phyloP scores from a whole-genome alignment of 2,888 invertebrate species.

The Acleris sparsana region DNA sequence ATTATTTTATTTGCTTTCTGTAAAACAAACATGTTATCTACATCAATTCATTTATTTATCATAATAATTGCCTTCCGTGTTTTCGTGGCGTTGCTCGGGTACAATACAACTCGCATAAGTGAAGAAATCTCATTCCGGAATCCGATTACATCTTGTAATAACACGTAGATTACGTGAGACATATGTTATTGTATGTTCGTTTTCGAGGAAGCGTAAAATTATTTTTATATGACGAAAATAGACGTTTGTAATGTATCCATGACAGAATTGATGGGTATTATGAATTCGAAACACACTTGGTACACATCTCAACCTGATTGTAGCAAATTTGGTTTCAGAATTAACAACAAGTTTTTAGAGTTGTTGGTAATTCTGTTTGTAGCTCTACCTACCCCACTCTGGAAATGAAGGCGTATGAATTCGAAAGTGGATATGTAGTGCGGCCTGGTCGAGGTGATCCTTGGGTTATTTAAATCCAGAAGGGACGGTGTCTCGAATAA shows the following conservation, averaged over 20 bases:
- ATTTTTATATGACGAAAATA: not conserved
- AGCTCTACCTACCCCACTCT: too few species aligned
- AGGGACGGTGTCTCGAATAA: too few species aligned
- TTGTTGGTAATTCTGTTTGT: too few species aligned
- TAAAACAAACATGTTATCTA: not conserved
- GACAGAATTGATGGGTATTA: too few species aligned
- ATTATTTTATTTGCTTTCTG: not conserved
- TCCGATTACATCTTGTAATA: conserved; percentile 15
- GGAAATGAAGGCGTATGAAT: too few species aligned
- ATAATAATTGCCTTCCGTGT: conserved; percentile 16
- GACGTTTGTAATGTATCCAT: not conserved
- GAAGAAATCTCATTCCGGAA: conserved; percentile 20
- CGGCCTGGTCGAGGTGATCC: too few species aligned
- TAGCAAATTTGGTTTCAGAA: too few species aligned
- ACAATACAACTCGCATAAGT: conserved; percentile 16
- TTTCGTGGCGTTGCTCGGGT: not conserved
- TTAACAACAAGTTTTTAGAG: too few species aligned
- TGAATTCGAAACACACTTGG: too few species aligned
- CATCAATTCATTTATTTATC: conserved; percentile 15
- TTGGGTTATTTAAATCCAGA: too few species aligned
- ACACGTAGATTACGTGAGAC: conserved; percentile 11
- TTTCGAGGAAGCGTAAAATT: conserved; percentile 2
- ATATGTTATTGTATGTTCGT: not conserved
- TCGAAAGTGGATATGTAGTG: too few species aligned
- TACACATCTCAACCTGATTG: too few species aligned